phyloP scores from a whole-genome alignment of 2,888 invertebrate genomes.

The Orchesellides sinensis region DNA sequence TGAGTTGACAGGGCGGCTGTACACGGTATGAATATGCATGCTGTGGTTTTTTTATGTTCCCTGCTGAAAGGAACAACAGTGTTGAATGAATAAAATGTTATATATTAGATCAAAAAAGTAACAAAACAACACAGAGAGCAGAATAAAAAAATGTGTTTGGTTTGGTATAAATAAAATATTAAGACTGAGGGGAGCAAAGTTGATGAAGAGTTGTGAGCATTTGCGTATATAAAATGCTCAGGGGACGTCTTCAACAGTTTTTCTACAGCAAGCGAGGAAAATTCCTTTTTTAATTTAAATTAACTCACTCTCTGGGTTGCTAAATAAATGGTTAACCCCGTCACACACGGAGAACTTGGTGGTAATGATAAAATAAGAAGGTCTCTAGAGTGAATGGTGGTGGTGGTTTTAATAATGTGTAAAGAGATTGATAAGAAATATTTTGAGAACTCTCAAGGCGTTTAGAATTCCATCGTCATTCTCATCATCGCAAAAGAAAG shows the following conservation, averaged over 20 bases:
- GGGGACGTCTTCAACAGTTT: slow-evolving; percentile 50
- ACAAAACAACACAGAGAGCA: not conserved
- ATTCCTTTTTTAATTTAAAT: slow-evolving; percentile 61
- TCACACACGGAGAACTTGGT: too few relatives aligned
- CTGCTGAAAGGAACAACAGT: slow-evolving; percentile 23
- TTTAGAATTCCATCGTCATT: not conserved
- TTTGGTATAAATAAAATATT: slow-evolving; percentile 17
- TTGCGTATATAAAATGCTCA: slow-evolving; percentile 31
- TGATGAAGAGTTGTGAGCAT: too few relatives aligned
- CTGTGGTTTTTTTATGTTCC: slow-evolving; percentile 30
- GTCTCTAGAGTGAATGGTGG: not conserved
- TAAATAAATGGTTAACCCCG: not conserved
- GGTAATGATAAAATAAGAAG: not conserved
- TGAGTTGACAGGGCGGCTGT: slow-evolving; percentile 73
- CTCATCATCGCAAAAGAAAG: too few relatives aligned
- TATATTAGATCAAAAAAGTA: not conserved
- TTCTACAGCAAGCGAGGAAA: slow-evolving; percentile 34
- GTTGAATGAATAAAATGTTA: not conserved
- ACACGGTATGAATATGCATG: slow-evolving; percentile 71
- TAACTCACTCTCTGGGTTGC: slow-evolving; percentile 16
- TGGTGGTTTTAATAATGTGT: not conserved
- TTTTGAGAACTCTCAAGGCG: not conserved
- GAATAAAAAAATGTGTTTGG: not conserved
- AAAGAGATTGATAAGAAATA: not conserved
- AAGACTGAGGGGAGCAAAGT: too few relatives aligned